Evolutionary conservation across 2,113 vertebrate species (phyloP).

Genomic region (Talpa occidentalis): DNA sequence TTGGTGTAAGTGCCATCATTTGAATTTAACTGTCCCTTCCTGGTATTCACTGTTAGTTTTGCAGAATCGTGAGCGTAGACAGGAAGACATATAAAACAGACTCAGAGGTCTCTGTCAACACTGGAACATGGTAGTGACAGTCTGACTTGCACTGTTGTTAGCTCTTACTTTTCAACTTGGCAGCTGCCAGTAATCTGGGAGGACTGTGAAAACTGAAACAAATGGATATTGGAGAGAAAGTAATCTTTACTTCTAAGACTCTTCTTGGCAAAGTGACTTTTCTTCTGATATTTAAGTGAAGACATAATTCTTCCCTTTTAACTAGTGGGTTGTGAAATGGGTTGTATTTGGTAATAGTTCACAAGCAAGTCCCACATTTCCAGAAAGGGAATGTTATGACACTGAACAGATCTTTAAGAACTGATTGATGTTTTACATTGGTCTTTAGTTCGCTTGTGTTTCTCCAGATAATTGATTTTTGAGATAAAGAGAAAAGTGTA

Average conservation of each 20-base stretch:
- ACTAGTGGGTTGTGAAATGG: slow-evolving; percentile 5
- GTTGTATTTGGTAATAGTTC: slow-evolving; percentile 46
- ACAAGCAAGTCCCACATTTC: not conserved
- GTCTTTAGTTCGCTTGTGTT: not conserved
- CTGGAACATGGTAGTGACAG: not conserved
- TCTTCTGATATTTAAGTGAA: slow-evolving; percentile 36
- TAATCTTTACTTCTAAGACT: not conserved
- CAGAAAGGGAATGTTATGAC: not conserved
- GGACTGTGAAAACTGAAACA: not conserved
- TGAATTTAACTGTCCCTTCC: not conserved
- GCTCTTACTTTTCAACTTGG: slow-evolving; percentile 23
- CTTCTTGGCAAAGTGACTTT: slow-evolving; percentile 36
- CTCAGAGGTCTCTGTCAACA: not conserved
- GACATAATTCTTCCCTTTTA: slow-evolving; percentile 40
- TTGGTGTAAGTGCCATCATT: not conserved
- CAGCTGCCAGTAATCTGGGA: not conserved
- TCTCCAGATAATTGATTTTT: slow-evolving; percentile 23
- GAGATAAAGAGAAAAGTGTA: slow-evolving; percentile 37
- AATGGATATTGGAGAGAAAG: not conserved
- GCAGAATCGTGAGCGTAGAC: not conserved
- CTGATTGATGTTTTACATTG: not conserved
- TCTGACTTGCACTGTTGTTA: not conserved
- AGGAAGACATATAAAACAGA: not conserved
- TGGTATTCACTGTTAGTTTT: not conserved
- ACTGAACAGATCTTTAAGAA: not conserved